These are phyloP conservation scores for Todiramphus saurophagus DNA, from an alignment of 2,113 vertebrate genomes.

Conservation along the genomic window DNA sequence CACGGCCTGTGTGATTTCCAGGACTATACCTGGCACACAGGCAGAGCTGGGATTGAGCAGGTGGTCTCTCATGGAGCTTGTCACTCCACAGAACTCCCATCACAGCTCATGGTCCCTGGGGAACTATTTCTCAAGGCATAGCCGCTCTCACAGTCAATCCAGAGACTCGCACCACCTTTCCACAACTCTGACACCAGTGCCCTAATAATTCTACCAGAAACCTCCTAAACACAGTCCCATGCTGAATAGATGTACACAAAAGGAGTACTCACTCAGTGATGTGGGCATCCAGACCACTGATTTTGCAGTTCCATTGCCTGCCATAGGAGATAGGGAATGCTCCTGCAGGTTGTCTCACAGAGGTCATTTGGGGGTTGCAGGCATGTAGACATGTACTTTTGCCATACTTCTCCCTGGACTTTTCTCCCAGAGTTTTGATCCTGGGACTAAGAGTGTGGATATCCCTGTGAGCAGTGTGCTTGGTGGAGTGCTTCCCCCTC, in stretches of 20 bases:
- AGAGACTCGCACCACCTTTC: neutral
- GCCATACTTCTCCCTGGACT: neutral
- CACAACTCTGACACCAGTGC: neutral
- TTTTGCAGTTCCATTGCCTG: neutral
- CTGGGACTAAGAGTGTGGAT: neutral
- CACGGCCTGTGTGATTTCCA: too few relatives aligned
- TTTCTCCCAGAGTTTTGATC: neutral
- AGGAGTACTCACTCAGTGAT: rapidly evolving
- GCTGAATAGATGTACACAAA: rapidly evolving
- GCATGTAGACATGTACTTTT: neutral
- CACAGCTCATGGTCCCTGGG: neutral
- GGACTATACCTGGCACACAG: neutral
- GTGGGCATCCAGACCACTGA: rapidly evolving
- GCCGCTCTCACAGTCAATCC: neutral
- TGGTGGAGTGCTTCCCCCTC: neutral
- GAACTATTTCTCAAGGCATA: neutral
- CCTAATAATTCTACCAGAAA: neutral
- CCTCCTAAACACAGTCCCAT: neutral
- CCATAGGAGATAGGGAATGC: neutral
- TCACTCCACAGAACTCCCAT: neutral
- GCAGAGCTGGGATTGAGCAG: neutral
- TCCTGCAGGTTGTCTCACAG: rapidly evolving
- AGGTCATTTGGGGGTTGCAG: neutral
- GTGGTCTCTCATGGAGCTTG: neutral
- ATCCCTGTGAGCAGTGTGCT: neutral